Conservation (phyloP, 2,888 invertebrate genomes). For the Baccha elongata region DNA sequence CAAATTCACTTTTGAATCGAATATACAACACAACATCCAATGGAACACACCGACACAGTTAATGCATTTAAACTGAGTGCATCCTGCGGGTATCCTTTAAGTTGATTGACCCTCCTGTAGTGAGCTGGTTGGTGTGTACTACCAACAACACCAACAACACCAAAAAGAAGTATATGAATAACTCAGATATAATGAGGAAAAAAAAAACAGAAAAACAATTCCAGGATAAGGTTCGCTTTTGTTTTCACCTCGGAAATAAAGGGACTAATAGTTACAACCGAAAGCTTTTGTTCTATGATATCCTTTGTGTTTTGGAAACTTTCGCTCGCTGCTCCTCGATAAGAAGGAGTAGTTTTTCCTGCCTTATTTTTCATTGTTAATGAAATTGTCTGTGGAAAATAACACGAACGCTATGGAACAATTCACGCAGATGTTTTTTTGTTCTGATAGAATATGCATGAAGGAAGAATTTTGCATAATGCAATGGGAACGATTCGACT, state of each 20-base stretch:
- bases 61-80: conserved; percentile 30
- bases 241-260: conserved; percentile 11
- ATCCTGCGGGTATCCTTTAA: conserved; percentile 24
- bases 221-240: conserved; percentile 22
- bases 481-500: conserved; percentile 17
- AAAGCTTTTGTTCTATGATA: conserved; percentile 28
- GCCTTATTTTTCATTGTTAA: conserved; percentile 21
- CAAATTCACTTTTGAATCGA: not conserved
- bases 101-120: conserved; percentile 25
- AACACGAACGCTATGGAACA: conserved; percentile 11
- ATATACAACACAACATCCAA: not conserved
- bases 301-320: conserved; percentile 5
- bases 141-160: not conserved
- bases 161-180: not conserved
- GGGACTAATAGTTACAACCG: conserved; percentile 22
- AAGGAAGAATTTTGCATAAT: conserved; percentile 54
- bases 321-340: not conserved
- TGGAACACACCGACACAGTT: not conserved
- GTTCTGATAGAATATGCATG: conserved; percentile 49
- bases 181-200: conserved; percentile 33
- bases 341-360: not conserved
- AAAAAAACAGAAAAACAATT: conserved; percentile 1
- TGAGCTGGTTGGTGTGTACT: not conserved
- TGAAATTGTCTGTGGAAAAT: conserved; percentile 35
- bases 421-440: conserved; percentile 53